A percentile compares a stretch with the other conserved stretches of the same genome.
Evolutionary conservation across 2,888 invertebrate genomes (phyloP).

Genomic region (Patella depressa): DNA sequence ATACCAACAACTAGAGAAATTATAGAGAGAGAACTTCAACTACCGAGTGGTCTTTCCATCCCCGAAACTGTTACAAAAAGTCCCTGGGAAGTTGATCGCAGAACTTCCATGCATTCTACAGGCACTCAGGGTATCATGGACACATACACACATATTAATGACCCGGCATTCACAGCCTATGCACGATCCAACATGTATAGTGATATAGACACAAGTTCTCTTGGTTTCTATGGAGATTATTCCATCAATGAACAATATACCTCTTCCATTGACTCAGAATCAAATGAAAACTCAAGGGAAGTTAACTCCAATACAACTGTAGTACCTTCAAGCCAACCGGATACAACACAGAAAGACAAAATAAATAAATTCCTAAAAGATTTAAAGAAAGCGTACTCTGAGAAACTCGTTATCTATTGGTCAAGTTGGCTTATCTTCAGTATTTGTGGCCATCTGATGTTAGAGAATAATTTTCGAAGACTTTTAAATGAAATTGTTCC

Average conservation of each 20-base stretch:
- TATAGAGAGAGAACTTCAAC: background rate
- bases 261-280: background rate
- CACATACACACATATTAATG: background rate
- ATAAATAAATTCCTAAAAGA: background rate
- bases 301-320: background rate
- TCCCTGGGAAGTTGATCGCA: background rate
- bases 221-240: conserved; percentile 17
- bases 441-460: background rate
- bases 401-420: background rate
- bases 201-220: conserved; percentile 23
- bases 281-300: background rate
- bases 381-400: background rate
- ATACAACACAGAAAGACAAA: background rate
- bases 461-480: background rate
- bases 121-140: background rate
- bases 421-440: background rate
- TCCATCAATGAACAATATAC: background rate
- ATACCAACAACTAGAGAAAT: background rate
- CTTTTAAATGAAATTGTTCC: background rate
- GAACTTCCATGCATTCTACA: background rate
- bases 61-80: background rate
- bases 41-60: background rate
- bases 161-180: conserved; percentile 1
- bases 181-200: conserved; percentile 9
- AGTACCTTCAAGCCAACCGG: background rate